These are phyloP conservation scores for Didymodactylos carnosus DNA, from an alignment of 2,888 invertebrate genomes.

Conservation along the genomic window DNA sequence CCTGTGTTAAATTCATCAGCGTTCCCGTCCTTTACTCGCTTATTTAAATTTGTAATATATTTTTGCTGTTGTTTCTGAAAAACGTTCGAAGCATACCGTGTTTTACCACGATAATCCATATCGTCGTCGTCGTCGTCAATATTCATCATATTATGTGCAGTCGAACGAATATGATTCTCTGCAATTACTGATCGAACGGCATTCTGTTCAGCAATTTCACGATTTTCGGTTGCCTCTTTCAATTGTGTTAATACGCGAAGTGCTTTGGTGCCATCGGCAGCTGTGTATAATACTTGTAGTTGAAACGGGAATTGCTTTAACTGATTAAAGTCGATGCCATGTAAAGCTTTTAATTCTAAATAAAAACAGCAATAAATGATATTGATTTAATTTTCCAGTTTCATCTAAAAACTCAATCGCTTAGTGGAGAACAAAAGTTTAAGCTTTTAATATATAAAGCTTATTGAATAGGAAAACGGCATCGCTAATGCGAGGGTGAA, in stretches of 20 bases:
- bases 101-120: background rate
- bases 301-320: constrained; percentile 24
- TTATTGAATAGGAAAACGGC: no score
- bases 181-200: background rate
- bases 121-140: background rate
- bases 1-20: background rate
- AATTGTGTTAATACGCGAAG: constrained; percentile 20
- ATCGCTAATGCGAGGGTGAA: no score
- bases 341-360: background rate
- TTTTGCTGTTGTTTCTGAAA: no score
- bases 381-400: background rate
- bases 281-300: constrained; percentile 26
- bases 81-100: background rate
- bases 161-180: background rate
- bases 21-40: background rate
- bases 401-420: no score
- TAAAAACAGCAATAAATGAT: background rate
- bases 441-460: no score
- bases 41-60: background rate
- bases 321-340: background rate
- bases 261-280: constrained; percentile 27
- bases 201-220: constrained; percentile 1
- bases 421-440: no score
- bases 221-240: constrained; percentile 3
- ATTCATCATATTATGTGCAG: background rate